These are phyloP conservation scores for Hydrolagus colliei DNA, from an alignment of 2,797 vertebrate genomes.

Conservation along the genomic window DNA sequence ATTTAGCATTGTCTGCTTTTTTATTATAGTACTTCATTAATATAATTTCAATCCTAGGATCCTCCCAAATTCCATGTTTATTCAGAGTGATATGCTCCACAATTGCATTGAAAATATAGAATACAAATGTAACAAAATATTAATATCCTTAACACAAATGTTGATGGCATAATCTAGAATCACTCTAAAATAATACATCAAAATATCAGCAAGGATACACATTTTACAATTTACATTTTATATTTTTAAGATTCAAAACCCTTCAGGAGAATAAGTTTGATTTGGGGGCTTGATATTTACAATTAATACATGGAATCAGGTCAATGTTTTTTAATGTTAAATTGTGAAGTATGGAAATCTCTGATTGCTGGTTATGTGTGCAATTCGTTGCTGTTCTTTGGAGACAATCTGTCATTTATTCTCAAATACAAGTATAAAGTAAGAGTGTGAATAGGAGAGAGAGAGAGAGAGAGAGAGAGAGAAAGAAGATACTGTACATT, in stretches of 20 bases:
- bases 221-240: background rate
- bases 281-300: background rate
- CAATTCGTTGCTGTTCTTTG: background rate
- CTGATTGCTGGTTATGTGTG: background rate
- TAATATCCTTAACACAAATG: background rate
- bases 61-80: background rate
- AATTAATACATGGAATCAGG: background rate
- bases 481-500: no score
- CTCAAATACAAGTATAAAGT: constrained; percentile 16
- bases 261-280: background rate
- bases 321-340: background rate
- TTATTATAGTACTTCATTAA: background rate
- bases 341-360: background rate
- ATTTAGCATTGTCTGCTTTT: background rate
- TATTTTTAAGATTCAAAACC: background rate
- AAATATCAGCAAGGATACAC: background rate
- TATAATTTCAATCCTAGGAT: background rate
- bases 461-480: background rate
- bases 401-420: background rate
- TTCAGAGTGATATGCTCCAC: background rate
- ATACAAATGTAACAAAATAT: background rate
- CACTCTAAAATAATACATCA: background rate
- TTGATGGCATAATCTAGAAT: background rate
- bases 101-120: background rate
- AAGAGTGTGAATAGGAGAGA: background rate